These are phyloP conservation scores for Bos indicus DNA, from an alignment of 2,113 vertebrate genomes.

Conservation along the genomic window DNA sequence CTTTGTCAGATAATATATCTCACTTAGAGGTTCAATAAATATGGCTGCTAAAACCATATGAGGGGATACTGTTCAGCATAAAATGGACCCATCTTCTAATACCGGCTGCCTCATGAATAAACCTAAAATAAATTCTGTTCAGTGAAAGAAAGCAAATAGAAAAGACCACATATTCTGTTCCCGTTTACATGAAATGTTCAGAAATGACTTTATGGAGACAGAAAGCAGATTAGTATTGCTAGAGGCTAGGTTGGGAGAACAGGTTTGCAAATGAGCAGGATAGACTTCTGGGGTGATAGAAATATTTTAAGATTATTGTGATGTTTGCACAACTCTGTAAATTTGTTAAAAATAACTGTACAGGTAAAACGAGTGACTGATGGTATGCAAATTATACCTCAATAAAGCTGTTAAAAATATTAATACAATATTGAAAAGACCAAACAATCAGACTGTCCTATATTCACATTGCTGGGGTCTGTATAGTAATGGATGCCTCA, in stretches of 20 bases:
- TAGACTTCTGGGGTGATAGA: background rate
- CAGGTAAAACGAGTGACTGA: background rate
- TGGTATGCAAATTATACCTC: background rate
- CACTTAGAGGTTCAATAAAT: background rate
- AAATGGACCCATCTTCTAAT: background rate
- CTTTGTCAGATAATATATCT: background rate
- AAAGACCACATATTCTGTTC: background rate
- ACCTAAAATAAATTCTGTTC: background rate
- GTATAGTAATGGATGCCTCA: background rate
- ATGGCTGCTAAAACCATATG: background rate
- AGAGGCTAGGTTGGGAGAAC: background rate
- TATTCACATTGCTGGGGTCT: background rate
- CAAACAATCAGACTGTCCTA: background rate
- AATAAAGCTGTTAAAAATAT: background rate
- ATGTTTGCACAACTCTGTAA: background rate
- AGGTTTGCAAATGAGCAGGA: background rate
- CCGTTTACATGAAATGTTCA: background rate
- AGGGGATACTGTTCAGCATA: background rate
- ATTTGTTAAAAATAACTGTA: background rate
- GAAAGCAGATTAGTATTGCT: background rate
- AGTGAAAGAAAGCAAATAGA: background rate
- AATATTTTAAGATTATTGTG: background rate
- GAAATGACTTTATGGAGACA: background rate
- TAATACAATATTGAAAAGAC: background rate
- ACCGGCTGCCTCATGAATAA: background rate